These are phyloP conservation scores for Nibea coibor DNA, from an alignment of 2,113 vertebrate genomes.

Conservation along the genomic window DNA sequence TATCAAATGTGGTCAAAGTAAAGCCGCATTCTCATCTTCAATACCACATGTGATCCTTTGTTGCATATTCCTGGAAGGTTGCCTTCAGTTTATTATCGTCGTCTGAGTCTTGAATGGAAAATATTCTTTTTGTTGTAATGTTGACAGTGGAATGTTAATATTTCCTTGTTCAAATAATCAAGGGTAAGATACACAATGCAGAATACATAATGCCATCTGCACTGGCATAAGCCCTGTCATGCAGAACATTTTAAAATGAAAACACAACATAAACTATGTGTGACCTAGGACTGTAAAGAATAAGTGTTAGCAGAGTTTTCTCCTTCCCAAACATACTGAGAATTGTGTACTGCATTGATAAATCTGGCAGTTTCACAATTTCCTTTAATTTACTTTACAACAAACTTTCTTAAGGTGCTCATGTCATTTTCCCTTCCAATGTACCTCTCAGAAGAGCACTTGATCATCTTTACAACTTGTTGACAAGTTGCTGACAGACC, in stretches of 20 bases:
- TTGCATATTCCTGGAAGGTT: conserved; percentile 2
- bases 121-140: background rate
- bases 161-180: conserved; percentile 40
- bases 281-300: background rate
- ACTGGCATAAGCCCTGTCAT: background rate
- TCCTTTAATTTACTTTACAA: background rate
- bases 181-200: conserved; percentile 9
- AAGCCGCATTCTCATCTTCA: conserved; percentile 2
- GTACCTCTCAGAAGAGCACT: background rate
- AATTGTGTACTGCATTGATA: background rate
- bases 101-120: conserved; percentile 34
- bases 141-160: conserved; percentile 16
- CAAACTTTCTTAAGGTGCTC: background rate
- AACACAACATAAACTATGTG: conserved; percentile 7
- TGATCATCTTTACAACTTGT: conserved; percentile 1
- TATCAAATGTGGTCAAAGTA: background rate
- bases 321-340: background rate
- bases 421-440: background rate
- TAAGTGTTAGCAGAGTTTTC: background rate
- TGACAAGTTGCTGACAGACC: background rate
- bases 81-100: conserved; percentile 18
- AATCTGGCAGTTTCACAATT: background rate
- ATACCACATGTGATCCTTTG: background rate
- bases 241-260: conserved; percentile 5
- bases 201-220: conserved; percentile 27